Base-by-base conservation (phyloP, 2,888 invertebrate species). In the Fragum fragum region DNA sequence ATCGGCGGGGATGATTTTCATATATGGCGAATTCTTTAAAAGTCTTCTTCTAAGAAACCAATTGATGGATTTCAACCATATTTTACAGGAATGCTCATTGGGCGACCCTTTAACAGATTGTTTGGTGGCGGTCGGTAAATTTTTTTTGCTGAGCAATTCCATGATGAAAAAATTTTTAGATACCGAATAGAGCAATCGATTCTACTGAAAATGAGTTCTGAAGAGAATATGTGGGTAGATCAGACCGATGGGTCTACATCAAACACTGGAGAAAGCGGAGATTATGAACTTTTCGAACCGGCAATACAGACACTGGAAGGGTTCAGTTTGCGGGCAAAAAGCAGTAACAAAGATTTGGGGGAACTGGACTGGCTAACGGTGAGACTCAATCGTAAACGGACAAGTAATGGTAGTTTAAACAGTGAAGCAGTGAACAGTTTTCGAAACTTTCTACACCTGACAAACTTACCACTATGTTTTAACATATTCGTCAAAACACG, bases 401-500 rank as follows among this genome's bases (percentile, higher is more conserved):
- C 39, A 29, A 63, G 29, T 21, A 36, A 26, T 11, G 36, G 63
- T 36, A 36, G 32, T 36, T 3, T 36, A 36, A 36, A 36, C 9
- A 63, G 63, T 36, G 23, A 32, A 29, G n/a, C n/a, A 42, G 23
- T 42, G 47, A 39, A 21, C 23, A 42, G 1, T 68, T 68, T 21
- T n/a, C 68, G 42, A 39, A 42, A 42, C 23, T 68, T 2, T 39
- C 68, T 2, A 68, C 68, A 1, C 1, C 68, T 1, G 68, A 68
- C 18, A 21, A 68, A 42, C 18, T 68, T 1, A 36, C n/a, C 18
- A 68, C 42, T 5, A 68, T 42, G 39, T 68, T 68, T 21, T 5
- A n/a, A 14, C 6, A 21, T 11, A 68, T 68, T 16, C 39, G 7
- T 1, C 9, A 23, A 68, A 68, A 68, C 18, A 47, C 42, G 5